Percentiles rank a stretch among this genome's conserved stretches.
Evolutionary conservation across 2,797 vertebrate species (phyloP).

Genomic region (Silurus aristotelis): DNA sequence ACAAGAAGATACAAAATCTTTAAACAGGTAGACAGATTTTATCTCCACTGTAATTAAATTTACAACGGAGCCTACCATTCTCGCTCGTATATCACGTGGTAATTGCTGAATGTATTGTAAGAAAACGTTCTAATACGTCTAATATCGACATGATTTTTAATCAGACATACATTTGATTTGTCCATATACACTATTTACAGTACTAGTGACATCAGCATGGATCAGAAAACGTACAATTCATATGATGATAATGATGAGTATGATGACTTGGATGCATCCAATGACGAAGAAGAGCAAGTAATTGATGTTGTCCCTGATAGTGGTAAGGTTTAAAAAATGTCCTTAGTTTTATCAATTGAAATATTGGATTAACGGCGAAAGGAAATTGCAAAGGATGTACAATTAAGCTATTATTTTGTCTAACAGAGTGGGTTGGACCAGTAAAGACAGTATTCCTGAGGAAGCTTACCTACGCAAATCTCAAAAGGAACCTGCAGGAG

Average conservation of each 20-base stretch:
- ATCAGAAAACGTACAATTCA: slow-evolving; percentile 45
- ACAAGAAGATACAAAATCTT: slow-evolving; percentile 45
- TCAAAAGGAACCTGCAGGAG: slow-evolving; percentile 78
- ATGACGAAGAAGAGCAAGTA: slow-evolving; percentile 35
- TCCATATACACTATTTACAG: slow-evolving; percentile 51
- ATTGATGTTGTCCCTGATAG: slow-evolving; percentile 53
- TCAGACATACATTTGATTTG: background rate
- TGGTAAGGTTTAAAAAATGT: slow-evolving; percentile 63
- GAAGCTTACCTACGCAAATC: slow-evolving; percentile 76
- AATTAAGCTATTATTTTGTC: background rate
- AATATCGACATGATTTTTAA: background rate
- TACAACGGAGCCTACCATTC: background rate
- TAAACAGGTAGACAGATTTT: slow-evolving; percentile 50
- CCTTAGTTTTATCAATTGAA: background rate
- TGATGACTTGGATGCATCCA: background rate
- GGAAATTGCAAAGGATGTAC: background rate
- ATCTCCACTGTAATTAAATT: background rate
- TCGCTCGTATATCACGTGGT: background rate
- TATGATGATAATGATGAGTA: slow-evolving; percentile 48
- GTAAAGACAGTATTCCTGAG: slow-evolving; percentile 77
- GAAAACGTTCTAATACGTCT: background rate
- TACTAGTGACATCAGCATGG: slow-evolving; percentile 52
- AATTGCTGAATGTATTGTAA: background rate
- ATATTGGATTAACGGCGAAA: background rate
- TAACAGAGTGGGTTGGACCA: slow-evolving; percentile 72